These are phyloP conservation scores for Sandelia bainsii DNA, from an alignment of 2,797 vertebrate species.

Conservation along the genomic window DNA sequence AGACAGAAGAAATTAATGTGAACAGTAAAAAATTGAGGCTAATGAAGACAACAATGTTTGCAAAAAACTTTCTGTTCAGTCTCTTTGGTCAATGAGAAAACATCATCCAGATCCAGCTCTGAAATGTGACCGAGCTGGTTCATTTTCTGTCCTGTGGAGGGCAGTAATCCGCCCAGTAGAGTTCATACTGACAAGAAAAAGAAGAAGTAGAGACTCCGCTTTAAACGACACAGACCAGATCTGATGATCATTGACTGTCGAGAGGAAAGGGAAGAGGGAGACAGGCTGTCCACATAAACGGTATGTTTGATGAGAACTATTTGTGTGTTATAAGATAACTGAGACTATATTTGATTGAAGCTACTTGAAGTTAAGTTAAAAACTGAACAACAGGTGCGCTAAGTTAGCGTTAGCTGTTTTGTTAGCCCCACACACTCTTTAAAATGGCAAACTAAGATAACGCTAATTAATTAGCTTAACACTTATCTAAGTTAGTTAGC, in stretches of 20 bases:
- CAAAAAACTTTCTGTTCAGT: no score
- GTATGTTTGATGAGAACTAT: neutral
- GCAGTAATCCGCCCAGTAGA: neutral
- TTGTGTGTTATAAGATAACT: no score
- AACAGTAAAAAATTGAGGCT: no score
- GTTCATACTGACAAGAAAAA: neutral
- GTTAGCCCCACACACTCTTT: constrained; percentile 11
- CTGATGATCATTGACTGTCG: constrained; percentile 4
- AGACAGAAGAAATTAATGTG: no score
- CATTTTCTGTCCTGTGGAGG: neutral
- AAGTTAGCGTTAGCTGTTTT: constrained; percentile 51
- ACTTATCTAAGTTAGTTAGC: neutral
- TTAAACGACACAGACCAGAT: neutral
- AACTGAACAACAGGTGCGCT: constrained; percentile 65
- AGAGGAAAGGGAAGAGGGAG: constrained; percentile 12
- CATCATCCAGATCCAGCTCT: no score
- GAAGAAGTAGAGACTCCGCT: neutral
- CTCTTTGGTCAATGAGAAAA: no score
- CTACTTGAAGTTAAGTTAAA: neutral
- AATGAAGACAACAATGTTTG: no score
- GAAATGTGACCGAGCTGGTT: neutral
- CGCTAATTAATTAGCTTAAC: neutral
- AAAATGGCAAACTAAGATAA: neutral
- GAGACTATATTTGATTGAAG: neutral
- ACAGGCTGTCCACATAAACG: neutral